Percentiles rank a stretch among this genome's conserved stretches.
phyloP scores from a whole-genome alignment of 2,113 vertebrate genomes.

The Hydrochoerus hydrochaeris region DNA sequence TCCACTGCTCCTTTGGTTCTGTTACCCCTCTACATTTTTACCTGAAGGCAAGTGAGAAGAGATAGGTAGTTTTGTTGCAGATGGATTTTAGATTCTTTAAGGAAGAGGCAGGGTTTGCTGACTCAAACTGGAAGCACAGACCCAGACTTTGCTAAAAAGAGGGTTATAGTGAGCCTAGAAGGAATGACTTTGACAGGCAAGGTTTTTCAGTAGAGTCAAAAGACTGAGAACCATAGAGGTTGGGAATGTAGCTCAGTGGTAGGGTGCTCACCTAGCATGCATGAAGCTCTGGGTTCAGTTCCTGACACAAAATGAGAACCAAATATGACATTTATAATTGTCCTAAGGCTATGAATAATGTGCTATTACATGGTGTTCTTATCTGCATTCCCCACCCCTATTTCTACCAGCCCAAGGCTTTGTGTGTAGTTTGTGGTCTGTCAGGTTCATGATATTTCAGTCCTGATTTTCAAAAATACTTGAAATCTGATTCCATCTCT shows the following conservation, averaged over 20 bases:
- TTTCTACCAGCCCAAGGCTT: background rate
- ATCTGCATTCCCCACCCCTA: background rate
- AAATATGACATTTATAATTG: constrained; percentile 3
- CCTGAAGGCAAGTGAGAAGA: constrained; percentile 16
- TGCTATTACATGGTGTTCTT: background rate
- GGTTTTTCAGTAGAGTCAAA: constrained; percentile 32
- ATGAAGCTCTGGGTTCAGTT: background rate
- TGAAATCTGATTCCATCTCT: constrained; percentile 73
- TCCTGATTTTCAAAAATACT: constrained; percentile 65
- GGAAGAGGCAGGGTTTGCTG: background rate
- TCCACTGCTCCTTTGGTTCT: constrained; percentile 29
- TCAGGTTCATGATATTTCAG: constrained; percentile 52
- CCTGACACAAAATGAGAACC: background rate
- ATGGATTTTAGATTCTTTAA: constrained; percentile 47
- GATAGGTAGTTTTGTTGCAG: constrained; percentile 51
- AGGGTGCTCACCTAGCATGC: background rate
- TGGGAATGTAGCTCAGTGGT: background rate
- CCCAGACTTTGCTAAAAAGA: constrained; percentile 36
- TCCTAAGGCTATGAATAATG: background rate
- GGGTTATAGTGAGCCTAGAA: constrained; percentile 31
- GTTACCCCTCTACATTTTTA: constrained; percentile 51
- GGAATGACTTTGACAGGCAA: constrained; percentile 54
- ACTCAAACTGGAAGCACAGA: constrained; percentile 52
- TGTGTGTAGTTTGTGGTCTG: constrained; percentile 62
- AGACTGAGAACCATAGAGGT: background rate